Percentiles rank a stretch among this genome's conserved stretches.
These are phyloP conservation scores for Zaprionus camerounensis DNA, from an alignment of 1,140 invertebrate species.

Conservation along the genomic window DNA sequence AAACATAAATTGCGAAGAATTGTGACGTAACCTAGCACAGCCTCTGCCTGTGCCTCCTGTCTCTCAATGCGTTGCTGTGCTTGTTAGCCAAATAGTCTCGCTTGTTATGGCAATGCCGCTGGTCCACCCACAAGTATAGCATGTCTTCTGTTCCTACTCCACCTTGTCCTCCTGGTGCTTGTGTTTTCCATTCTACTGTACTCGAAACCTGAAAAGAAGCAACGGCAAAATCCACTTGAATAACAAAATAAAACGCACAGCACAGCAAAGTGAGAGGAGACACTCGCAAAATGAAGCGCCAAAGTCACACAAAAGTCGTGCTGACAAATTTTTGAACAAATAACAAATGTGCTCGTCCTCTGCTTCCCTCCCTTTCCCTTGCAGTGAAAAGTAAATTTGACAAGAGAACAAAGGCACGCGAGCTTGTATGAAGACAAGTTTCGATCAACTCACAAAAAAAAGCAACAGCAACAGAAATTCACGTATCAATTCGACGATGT, in stretches of 20 bases:
- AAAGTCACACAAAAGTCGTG: constrained; percentile 70
- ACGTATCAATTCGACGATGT: not conserved
- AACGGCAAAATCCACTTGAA: constrained; percentile 48
- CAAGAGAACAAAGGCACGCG: constrained; percentile 6
- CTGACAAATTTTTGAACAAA: constrained; percentile 65
- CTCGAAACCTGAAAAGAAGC: constrained; percentile 11
- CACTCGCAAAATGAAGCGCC: constrained; percentile 52
- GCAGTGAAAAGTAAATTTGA: constrained; percentile 14
- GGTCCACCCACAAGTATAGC: constrained; percentile 11
- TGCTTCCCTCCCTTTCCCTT: not conserved
- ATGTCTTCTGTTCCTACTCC: not conserved
- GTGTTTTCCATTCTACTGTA: not conserved
- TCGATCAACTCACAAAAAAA: constrained; percentile 33
- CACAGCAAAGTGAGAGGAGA: constrained; percentile 19
- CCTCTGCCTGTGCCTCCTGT: constrained; percentile 4
- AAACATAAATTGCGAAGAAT: constrained; percentile 44
- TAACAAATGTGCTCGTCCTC: constrained; percentile 56
- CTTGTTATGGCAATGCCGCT: constrained; percentile 54
- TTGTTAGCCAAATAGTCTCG: constrained; percentile 60
- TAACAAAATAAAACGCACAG: constrained; percentile 47
- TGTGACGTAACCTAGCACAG: constrained; percentile 31
- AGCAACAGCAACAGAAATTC: constrained; percentile 16
- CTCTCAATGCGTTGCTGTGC: constrained; percentile 11
- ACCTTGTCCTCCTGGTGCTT: not conserved
- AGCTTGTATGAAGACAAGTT: constrained; percentile 1